Percentiles rank a stretch among this genome's conserved stretches.
phyloP scores from a whole-genome alignment of 2,113 vertebrate genomes.

The Eidolon helvum region DNA sequence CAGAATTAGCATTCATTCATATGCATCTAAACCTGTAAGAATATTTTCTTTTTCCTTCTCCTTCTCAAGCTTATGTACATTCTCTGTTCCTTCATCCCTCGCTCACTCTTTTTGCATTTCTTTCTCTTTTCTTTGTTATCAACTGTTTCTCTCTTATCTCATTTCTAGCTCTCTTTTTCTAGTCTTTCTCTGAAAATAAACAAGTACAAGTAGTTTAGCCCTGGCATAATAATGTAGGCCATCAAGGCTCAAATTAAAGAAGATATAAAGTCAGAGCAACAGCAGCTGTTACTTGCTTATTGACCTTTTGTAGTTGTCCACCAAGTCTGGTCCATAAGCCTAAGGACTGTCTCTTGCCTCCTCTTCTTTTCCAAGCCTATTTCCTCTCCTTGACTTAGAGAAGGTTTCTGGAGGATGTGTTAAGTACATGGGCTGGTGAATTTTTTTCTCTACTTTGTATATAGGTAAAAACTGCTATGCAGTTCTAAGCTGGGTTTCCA shows the following conservation, averaged over 20 bases:
- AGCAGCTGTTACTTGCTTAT: no score
- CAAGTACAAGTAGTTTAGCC: not conserved
- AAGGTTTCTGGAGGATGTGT: not conserved
- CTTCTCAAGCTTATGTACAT: not conserved
- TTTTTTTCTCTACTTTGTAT: not conserved
- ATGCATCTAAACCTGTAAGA: not conserved
- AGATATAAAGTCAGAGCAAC: not conserved
- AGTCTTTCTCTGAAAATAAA: not conserved
- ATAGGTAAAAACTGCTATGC: not conserved
- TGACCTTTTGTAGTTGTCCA: not conserved
- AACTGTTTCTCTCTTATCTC: not conserved
- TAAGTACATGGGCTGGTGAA: not conserved
- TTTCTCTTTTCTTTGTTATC: not conserved
- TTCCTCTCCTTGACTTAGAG: not conserved
- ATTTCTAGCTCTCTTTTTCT: not conserved
- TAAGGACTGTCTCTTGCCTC: not conserved
- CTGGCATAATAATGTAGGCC: not conserved
- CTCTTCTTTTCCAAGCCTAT: not conserved
- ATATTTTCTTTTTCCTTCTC: not conserved
- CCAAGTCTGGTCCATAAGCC: not conserved
- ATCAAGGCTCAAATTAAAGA: not conserved
- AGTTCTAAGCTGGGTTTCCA: not conserved
- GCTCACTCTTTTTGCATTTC: not conserved
- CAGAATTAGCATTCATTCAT: not conserved
- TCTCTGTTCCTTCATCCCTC: not conserved